Conservation (phyloP, 2,797 vertebrate species). For the Mormyrops boulengeri region DNA sequence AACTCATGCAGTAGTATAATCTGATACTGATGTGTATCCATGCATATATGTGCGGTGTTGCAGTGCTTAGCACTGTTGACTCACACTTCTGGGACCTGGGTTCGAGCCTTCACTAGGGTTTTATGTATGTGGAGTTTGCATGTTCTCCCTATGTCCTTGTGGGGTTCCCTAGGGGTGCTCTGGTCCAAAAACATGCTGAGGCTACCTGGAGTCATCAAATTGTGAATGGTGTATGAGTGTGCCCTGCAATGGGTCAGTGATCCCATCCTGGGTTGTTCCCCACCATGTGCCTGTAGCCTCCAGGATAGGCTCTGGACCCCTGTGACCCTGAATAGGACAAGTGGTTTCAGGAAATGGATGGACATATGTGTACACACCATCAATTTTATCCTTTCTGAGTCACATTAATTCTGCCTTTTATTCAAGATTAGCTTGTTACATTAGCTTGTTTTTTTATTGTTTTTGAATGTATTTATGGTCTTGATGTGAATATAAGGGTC, state of each 20-base stretch:
- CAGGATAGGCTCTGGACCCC: background rate
- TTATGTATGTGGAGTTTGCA: background rate
- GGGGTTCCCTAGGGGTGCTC: background rate
- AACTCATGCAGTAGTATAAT: background rate
- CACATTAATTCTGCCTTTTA: background rate
- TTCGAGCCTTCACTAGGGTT: background rate
- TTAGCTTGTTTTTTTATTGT: background rate
- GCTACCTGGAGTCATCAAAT: background rate
- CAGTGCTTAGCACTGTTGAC: background rate
- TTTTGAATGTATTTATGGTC: background rate
- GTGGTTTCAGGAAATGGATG: background rate
- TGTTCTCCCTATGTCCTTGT: background rate
- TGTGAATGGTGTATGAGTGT: background rate
- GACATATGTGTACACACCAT: background rate
- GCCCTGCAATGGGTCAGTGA: background rate
- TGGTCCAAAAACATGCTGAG: background rate
- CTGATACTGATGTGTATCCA: background rate
- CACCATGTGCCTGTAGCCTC: no score
- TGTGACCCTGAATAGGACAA: background rate
- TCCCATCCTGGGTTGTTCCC: no score
- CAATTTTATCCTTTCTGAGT: background rate
- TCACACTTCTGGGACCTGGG: background rate
- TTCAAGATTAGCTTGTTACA: background rate
- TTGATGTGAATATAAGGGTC: background rate
- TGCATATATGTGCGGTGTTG: background rate